Percentiles rank a stretch among this genome's conserved stretches.
phyloP scores from a whole-genome alignment of 1,140 invertebrate genomes.

The Trachelipus rathkii region DNA sequence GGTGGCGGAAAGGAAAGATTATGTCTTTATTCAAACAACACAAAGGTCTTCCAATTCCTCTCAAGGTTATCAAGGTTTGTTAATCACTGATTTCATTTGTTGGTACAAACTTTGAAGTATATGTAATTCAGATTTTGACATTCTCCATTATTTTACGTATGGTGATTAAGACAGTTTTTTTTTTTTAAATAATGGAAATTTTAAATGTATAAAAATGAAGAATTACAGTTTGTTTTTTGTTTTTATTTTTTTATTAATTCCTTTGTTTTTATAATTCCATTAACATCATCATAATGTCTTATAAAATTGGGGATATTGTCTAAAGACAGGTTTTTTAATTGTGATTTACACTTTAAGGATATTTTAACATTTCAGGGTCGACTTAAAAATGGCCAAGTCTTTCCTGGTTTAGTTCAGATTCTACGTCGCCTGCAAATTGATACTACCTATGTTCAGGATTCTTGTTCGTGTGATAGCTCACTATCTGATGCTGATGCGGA shows the following conservation, averaged over 20 bases:
- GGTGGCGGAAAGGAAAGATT: slow-evolving; percentile 53
- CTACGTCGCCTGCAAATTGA: slow-evolving; percentile 34
- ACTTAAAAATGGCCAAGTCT: slow-evolving; percentile 29
- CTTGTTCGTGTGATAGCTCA: slow-evolving; percentile 31
- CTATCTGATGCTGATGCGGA: slow-evolving; percentile 13
- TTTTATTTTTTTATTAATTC: too few species aligned
- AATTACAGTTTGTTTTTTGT: too few species aligned
- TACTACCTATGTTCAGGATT: slow-evolving; percentile 19
- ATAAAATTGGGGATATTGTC: too few species aligned
- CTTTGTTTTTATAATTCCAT: too few species aligned
- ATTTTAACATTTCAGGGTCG: slow-evolving; percentile 23
- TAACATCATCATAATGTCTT: too few species aligned
- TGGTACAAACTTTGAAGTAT: slow-evolving; percentile 18
- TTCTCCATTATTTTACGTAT: too few species aligned
- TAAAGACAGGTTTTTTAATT: too few species aligned
- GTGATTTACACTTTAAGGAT: too few species aligned
- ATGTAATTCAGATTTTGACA: too few species aligned
- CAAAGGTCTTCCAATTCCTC: slow-evolving; percentile 53
- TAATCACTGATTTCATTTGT: slow-evolving; percentile 48
- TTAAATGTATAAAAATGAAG: too few species aligned
- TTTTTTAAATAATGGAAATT: too few species aligned
- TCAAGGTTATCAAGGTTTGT: slow-evolving; percentile 59
- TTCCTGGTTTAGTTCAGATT: slow-evolving; percentile 29
- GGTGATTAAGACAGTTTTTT: too few species aligned
- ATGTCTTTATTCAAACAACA: slow-evolving; percentile 55